phyloP scores from a whole-genome alignment of 2,113 vertebrate species.

The Cnemophilus loriae region DNA sequence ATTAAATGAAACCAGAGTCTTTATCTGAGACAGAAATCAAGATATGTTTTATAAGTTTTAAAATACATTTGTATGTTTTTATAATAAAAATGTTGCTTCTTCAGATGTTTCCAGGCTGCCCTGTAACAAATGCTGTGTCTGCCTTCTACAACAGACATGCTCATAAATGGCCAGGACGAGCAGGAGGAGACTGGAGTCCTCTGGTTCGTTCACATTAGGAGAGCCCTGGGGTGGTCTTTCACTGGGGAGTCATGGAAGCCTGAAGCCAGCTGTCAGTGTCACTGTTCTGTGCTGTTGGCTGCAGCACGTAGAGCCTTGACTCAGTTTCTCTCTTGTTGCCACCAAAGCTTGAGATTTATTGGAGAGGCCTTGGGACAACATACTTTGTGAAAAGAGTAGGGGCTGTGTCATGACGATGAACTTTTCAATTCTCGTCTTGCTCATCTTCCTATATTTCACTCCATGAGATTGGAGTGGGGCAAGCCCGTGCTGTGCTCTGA shows the following conservation, averaged over 20 bases:
- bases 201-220: neutral
- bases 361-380: neutral
- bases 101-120: neutral
- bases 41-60: neutral
- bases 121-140: neutral
- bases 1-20: neutral
- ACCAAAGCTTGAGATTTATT: neutral
- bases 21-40: neutral
- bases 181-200: neutral
- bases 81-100: neutral
- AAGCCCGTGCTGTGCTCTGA: slow-evolving; percentile 37
- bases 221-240: neutral
- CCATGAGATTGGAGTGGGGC: neutral
- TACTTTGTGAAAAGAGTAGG: neutral
- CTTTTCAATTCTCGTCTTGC: neutral
- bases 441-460: slow-evolving; percentile 25
- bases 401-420: neutral
- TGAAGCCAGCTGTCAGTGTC: neutral
- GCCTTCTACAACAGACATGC: neutral
- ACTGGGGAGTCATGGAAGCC: neutral
- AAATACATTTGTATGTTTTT: neutral
- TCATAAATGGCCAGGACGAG: neutral
- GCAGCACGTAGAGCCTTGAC: neutral
- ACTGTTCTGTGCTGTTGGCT: neutral
- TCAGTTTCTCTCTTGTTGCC: neutral